phyloP scores from a whole-genome alignment of 2,888 invertebrate genomes.

The Eurytoma californica region DNA sequence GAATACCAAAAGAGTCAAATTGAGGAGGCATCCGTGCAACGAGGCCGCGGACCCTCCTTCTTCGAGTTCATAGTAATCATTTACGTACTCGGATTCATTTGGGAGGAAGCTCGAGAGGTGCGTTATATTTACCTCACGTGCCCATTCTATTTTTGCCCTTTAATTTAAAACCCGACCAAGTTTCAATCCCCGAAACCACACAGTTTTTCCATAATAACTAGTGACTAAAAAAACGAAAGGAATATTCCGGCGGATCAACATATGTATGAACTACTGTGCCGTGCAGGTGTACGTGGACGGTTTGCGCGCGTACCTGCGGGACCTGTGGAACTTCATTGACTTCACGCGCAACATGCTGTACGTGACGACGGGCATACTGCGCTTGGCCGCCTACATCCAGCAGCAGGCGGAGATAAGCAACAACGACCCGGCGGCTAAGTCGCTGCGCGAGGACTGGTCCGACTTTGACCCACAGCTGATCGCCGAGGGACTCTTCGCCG shows the following conservation, averaged over 20 bases:
- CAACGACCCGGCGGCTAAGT: constrained; percentile 83
- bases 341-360: constrained; percentile 93
- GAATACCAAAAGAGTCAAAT: constrained; percentile 81
- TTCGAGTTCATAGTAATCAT: constrained; percentile 89
- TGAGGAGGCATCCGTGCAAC: constrained; percentile 78
- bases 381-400: constrained; percentile 85
- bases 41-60: constrained; percentile 90
- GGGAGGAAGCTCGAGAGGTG: constrained; percentile 91
- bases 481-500: constrained; percentile 94
- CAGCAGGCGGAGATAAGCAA: constrained; percentile 82
- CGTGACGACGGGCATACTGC: constrained; percentile 82
- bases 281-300: constrained; percentile 87
- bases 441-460: constrained; percentile 91
- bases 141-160: no score
- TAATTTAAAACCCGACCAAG: no score
- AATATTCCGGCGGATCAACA: no score
- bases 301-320: constrained; percentile 88
- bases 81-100: constrained; percentile 92
- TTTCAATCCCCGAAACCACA: no score
- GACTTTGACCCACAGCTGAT: constrained; percentile 95
- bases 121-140: no score
- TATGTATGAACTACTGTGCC: background rate
- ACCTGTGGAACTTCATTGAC: constrained; percentile 98
- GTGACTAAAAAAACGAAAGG: no score
- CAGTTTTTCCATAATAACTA: no score